phyloP scores from a whole-genome alignment of 2,113 vertebrate species.

The Serilophus lunatus region DNA sequence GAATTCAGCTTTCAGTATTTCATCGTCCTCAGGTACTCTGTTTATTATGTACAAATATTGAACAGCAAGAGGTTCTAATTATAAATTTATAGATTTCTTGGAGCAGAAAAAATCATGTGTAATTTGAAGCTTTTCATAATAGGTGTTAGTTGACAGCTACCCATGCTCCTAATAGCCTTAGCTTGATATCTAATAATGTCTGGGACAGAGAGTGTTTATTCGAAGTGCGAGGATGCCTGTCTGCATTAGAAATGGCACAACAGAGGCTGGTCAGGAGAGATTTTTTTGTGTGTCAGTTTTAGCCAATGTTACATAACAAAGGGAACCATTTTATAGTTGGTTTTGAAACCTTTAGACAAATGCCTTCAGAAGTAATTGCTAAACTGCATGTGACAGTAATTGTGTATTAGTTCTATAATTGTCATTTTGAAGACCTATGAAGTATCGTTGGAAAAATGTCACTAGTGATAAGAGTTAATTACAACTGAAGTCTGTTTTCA shows the following conservation, averaged over 20 bases:
- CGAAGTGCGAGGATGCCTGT: neutral
- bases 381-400: conserved; percentile 80
- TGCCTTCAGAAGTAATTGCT: conserved; percentile 77
- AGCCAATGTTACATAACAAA: conserved; percentile 69
- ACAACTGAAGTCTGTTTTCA: conserved; percentile 78
- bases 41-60: conserved; percentile 93
- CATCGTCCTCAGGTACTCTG: conserved; percentile 80
- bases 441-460: conserved; percentile 78
- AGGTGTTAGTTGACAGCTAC: conserved; percentile 65
- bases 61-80: conserved; percentile 78
- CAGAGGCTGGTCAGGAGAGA: neutral
- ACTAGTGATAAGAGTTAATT: conserved; percentile 78
- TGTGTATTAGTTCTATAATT: conserved; percentile 79
- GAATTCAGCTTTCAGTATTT: conserved; percentile 86
- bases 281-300: conserved; percentile 21
- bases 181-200: conserved; percentile 10
- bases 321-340: conserved; percentile 64
- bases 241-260: neutral
- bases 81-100: conserved; percentile 77
- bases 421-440: conserved; percentile 78
- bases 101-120: conserved; percentile 58
- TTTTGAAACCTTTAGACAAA: conserved; percentile 75
- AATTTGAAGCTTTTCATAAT: conserved; percentile 70
- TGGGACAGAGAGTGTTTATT: neutral
- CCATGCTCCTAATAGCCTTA: conserved; percentile 41